These are phyloP conservation scores for Platycheirus albimanus DNA, from an alignment of 2,888 invertebrate genomes.

Conservation along the genomic window DNA sequence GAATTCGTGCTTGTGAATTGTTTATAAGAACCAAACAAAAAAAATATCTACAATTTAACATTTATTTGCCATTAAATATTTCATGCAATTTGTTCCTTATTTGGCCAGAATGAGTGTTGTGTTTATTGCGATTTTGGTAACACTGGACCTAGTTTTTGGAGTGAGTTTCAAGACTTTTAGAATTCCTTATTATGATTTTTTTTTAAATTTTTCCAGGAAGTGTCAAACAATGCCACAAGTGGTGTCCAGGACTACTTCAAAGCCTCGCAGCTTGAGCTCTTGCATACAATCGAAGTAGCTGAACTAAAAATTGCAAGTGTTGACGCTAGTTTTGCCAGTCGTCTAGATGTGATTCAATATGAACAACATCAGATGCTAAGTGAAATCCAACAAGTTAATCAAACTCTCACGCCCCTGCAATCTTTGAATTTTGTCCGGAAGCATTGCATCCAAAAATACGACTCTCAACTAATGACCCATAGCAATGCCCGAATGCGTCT, in stretches of 20 bases:
- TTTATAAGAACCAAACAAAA: too few species aligned
- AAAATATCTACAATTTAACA: too few species aligned
- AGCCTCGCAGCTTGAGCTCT: constrained; percentile 28
- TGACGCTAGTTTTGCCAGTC: constrained; percentile 17
- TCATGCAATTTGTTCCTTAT: too few species aligned
- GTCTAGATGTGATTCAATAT: constrained; percentile 1
- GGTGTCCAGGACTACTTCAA: constrained; percentile 28
- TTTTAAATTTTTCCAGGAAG: not conserved
- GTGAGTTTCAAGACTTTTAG: too few species aligned
- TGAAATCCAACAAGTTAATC: constrained; percentile 25
- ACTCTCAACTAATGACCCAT: constrained; percentile 2
- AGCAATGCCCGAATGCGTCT: not conserved
- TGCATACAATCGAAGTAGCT: constrained; percentile 21
- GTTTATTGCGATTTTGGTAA: too few species aligned
- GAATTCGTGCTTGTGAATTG: constrained; percentile 1
- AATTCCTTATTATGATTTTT: too few species aligned
- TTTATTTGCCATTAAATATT: too few species aligned
- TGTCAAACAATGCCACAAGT: constrained; percentile 9
- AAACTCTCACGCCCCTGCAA: constrained; percentile 18
- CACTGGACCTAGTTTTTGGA: too few species aligned
- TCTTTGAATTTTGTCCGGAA: constrained; percentile 25
- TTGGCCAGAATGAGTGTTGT: too few species aligned
- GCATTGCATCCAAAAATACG: constrained; percentile 52
- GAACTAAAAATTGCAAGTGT: constrained; percentile 14
- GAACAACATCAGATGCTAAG: constrained; percentile 28